Base-by-base conservation (phyloP, 2,797 vertebrate species). In the Chloroceryle inda region DNA sequence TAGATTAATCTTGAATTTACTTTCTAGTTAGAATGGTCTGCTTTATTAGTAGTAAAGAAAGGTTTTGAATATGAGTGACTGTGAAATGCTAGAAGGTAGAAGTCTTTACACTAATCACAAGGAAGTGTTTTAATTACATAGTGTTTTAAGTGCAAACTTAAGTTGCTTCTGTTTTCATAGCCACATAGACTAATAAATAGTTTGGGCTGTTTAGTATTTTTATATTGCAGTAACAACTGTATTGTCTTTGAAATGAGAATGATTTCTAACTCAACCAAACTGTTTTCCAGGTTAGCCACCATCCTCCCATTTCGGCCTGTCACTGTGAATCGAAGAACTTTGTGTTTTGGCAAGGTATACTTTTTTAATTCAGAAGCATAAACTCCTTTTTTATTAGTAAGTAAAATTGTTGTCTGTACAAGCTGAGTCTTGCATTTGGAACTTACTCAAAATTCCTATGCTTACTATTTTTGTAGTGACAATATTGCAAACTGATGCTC, bases 311-410 rank as follows among this genome's bases (percentile, higher is more conserved):
- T 98, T 99, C 99, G 47, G 99, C 99, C 97, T 99, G 99, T 98
- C 99, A 99, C 98, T 99, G 99, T 98, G 99, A 99, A 98, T 99
- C 99, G 35, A 99, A 99, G 98, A 99, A 99, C 98, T 99, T 99
- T 98, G 99, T 99, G 97, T 99, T 99, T 98, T 99, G 99, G 99
- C 99, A 99, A 99, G 99, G 99, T 99, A 98, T 96, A 95, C 58
- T 85, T 98, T 77, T 97, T 96, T 82, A 73, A 89, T 23, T 96
- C 62, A 86, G 78, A 90, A 96, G 13, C 56, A 75, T 77, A 91
- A 91, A 83, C 62, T 92, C 11, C 40, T 73, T 89, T 89, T 81
- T 76, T 79, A 44, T 50, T 27, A 59, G 50, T 45, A 85, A 86
- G 19, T 76, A 53, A 78, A 82, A 94, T 38, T 17, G 21, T 66